Base-by-base conservation (phyloP, 2,113 vertebrate genomes). In the Microtus oregoni region DNA sequence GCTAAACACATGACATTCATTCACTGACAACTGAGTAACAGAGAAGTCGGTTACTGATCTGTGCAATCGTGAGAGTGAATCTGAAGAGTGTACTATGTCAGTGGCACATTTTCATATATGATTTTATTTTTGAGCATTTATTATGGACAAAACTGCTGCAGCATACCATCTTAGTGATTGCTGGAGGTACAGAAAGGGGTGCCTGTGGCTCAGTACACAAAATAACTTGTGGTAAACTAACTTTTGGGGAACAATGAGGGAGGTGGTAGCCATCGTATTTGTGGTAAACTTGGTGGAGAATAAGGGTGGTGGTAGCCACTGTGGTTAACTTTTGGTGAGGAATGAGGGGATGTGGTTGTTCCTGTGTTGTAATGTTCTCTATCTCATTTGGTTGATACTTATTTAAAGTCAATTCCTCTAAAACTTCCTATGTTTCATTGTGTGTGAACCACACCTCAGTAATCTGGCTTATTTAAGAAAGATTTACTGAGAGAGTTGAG, bases 361-460 rank as follows among this genome's bases (percentile, higher is more conserved):
- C 67, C 30, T 67, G 38, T 77, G 20, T 86, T 5, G 17, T 65
- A 79, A 65, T 96, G 44, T 55, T 93, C 72, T 72, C 0, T 92
- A 26, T 28, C 41, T 92, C 81, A 12, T 92, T 93, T 89, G 30
- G 35, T 28, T 81, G 26, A 72, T 70, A 97, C 44, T 86, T 90
- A 38, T 4, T 75, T 26, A 72, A 20, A 91, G 26, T 88, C 72
- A 93, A 82, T 61, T 96, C 81, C 83, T 24, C 35, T 58, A 92
- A 47, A 88, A 44, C 41, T 82, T 72, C 55, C 32, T 92, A 4
- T 89, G 11, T 96, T 79, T 94, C 28, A 86, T 38, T 96, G 3
- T 79, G n/a, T 70, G 13, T 89, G 65, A 38, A 41, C 92, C 6
- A 41, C 81, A 70, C 44, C n/a, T 70, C 50, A 92, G 0, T 95